These are phyloP conservation scores for Acanthoscelides obtectus DNA, from an alignment of 2,888 invertebrate genomes.

Conservation along the genomic window DNA sequence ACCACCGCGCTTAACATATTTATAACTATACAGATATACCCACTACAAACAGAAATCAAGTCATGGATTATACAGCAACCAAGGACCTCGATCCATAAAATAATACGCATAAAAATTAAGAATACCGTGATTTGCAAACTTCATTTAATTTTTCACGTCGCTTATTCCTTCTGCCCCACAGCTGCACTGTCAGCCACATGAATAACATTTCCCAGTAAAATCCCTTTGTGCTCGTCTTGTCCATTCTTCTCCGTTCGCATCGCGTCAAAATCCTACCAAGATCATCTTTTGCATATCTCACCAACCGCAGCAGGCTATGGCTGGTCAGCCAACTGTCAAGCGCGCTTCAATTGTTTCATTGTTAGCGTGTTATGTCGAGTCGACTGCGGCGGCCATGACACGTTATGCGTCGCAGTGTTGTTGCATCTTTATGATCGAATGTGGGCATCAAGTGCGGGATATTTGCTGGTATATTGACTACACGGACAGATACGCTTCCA, in stretches of 20 bases:
- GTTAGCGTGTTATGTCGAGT: not conserved
- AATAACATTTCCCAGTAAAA: not conserved
- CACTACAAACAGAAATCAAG: too few relatives aligned
- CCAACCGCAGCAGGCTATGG: not conserved
- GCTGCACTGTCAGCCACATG: not conserved
- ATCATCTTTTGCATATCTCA: not conserved
- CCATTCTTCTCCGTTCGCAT: not conserved
- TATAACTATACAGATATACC: too few relatives aligned
- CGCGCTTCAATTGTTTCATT: not conserved
- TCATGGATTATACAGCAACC: too few relatives aligned
- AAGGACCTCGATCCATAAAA: too few relatives aligned
- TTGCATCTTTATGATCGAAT: not conserved
- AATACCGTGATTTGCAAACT: too few relatives aligned
- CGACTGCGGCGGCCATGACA: not conserved
- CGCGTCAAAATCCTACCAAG: not conserved
- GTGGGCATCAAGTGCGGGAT: not conserved
- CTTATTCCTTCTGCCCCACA: not conserved
- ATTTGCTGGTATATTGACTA: too few relatives aligned
- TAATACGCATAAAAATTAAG: too few relatives aligned
- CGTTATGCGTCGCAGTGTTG: not conserved
- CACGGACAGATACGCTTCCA: not conserved
- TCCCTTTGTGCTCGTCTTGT: not conserved
- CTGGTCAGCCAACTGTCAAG: not conserved
- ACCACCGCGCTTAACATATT: too few relatives aligned
- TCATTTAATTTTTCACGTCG: too few relatives aligned